These are phyloP conservation scores for Eremobia ochroleuca DNA, from an alignment of 2,888 invertebrate species.

Conservation along the genomic window DNA sequence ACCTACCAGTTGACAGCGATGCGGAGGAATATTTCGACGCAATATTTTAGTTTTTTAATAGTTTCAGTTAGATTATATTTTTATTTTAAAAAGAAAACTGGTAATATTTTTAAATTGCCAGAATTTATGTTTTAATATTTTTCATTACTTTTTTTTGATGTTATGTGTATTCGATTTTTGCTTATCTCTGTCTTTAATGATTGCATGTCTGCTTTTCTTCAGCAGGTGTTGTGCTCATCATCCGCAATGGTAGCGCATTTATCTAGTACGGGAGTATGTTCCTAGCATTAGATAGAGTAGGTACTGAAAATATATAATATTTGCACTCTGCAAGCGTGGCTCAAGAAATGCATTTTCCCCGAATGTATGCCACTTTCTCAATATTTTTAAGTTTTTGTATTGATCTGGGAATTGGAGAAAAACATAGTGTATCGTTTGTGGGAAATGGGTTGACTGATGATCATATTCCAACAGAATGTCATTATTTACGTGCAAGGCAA, in stretches of 20 bases:
- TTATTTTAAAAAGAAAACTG: neutral
- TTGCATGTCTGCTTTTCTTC: neutral
- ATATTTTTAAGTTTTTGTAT: constrained; percentile 37
- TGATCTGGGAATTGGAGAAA: constrained; percentile 36
- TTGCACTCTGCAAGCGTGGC: neutral
- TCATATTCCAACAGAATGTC: constrained; percentile 11
- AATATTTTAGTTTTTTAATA: no score
- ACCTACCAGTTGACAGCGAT: no score
- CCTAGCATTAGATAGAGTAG: neutral
- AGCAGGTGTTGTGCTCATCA: neutral
- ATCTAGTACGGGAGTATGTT: neutral
- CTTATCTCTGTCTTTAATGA: neutral
- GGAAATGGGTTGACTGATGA: constrained; percentile 42
- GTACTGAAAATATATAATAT: neutral
- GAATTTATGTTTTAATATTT: neutral
- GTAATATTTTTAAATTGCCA: neutral
- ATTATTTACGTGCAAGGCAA: constrained; percentile 14
- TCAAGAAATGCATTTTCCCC: constrained; percentile 24
- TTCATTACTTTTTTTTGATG: neutral
- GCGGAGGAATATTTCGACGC: no score
- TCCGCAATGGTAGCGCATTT: neutral
- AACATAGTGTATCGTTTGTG: constrained; percentile 29
- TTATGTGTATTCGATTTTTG: neutral
- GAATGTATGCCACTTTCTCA: constrained; percentile 52
- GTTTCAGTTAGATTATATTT: no score